Conservation (phyloP, 2,888 invertebrate genomes). For the Enchytraeus crypticus region DNA sequence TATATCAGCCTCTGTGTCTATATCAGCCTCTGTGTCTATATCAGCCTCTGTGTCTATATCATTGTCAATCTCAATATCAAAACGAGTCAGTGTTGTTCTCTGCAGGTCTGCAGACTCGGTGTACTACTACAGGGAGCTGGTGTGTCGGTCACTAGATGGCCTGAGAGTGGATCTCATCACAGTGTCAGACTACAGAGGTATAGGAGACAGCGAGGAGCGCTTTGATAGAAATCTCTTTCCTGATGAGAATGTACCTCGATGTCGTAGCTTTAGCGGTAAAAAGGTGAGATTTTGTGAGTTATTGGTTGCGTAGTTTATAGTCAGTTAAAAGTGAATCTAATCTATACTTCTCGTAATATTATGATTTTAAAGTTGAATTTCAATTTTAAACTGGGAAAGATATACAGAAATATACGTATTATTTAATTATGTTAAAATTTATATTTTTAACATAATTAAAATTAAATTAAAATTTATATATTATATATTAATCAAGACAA, state of each 20-base stretch:
- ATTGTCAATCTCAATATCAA: not conserved
- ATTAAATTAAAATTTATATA: too few relatives aligned
- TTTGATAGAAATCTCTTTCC: conserved; percentile 58
- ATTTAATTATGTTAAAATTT: too few relatives aligned
- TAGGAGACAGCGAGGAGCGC: conserved; percentile 62
- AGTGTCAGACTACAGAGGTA: conserved; percentile 70
- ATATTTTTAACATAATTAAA: too few relatives aligned
- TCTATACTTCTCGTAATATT: not conserved
- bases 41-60: too few relatives aligned
- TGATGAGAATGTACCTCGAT: conserved; percentile 59
- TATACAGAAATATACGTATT: too few relatives aligned
- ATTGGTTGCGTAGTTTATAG: not conserved
- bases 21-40: too few relatives aligned
- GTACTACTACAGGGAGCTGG: conserved; percentile 75
- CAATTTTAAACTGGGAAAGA: too few relatives aligned
- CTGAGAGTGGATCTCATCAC: conserved; percentile 73
- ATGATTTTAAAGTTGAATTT: too few relatives aligned
- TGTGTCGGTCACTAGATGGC: conserved; percentile 67
- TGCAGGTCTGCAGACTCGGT: not conserved
- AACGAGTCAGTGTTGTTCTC: not conserved
- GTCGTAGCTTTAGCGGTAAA: conserved; percentile 60
- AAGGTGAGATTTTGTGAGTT: conserved; percentile 32
- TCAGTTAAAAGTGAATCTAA: not conserved
- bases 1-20: too few relatives aligned
- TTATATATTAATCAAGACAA: too few relatives aligned